These are phyloP conservation scores for Tragelaphus scriptus DNA, from an alignment of 2,113 vertebrate species.

Conservation along the genomic window DNA sequence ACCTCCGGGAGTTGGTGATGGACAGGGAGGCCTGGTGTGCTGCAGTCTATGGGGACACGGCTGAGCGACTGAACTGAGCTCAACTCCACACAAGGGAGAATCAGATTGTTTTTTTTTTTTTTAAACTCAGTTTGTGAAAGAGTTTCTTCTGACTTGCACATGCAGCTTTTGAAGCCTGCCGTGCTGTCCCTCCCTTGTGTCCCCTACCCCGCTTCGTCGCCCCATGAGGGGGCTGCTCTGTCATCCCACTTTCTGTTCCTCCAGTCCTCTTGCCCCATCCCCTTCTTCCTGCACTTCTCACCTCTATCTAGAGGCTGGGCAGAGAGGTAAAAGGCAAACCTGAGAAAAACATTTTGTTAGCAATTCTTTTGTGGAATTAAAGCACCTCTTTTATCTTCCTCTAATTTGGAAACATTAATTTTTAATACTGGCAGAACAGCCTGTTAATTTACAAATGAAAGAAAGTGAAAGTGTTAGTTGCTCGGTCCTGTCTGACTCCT, in stretches of 20 bases:
- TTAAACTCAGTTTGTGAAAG: no score
- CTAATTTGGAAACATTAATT: neutral
- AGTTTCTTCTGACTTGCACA: neutral
- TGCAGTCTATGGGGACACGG: neutral
- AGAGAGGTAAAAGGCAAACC: neutral
- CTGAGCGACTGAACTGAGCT: neutral
- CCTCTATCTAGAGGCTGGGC: neutral
- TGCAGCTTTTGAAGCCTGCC: neutral
- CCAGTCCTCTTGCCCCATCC: neutral
- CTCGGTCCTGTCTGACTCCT: neutral
- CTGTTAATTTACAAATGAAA: neutral
- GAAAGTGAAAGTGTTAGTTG: neutral
- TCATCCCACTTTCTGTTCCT: no score
- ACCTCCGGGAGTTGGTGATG: neutral
- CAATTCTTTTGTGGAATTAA: neutral
- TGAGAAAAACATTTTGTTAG: neutral
- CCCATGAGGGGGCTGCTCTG: rapidly evolving
- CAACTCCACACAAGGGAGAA: neutral
- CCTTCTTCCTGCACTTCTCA: neutral
- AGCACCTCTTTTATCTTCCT: neutral
- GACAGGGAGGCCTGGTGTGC: neutral
- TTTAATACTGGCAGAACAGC: neutral
- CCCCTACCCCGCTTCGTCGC: rapidly evolving
- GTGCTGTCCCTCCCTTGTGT: neutral
- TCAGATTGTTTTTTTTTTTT: neutral